Evolutionary conservation across 2,797 vertebrate species (phyloP).

Genomic region (Pipistrellus kuhlii): DNA sequence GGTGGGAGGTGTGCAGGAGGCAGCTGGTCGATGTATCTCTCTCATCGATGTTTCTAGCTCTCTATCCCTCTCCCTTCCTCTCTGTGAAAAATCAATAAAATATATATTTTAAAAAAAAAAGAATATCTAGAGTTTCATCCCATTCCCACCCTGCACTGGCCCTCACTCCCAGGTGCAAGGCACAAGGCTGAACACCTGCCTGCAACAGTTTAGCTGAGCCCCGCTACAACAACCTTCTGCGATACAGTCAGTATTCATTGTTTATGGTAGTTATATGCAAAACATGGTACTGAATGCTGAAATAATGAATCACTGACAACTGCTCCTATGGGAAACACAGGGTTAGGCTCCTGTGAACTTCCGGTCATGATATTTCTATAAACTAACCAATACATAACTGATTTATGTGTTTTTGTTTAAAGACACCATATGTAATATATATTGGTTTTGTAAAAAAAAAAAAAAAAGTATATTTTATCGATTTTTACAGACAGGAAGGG

Average conservation of each 20-base stretch:
- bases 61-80: no score
- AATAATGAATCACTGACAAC: background rate
- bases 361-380: background rate
- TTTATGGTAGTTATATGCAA: background rate
- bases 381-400: background rate
- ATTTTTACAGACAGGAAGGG: no score
- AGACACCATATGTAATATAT: background rate
- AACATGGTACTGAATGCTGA: background rate
- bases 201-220: background rate
- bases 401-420: conserved; percentile 13
- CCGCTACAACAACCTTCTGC: background rate
- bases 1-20: no score
- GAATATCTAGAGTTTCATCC: background rate
- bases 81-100: no score
- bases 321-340: background rate
- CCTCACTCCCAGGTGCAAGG: background rate
- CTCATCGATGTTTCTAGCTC: no score
- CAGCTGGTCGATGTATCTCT: no score
- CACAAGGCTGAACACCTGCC: background rate
- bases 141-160: background rate
- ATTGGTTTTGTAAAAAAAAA: background rate
- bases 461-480: no score
- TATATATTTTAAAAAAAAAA: no score
- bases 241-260: background rate
- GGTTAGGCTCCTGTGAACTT: background rate